Evolutionary conservation across 2,113 vertebrate species (phyloP).

Genomic region (Panurus biarmicus): DNA sequence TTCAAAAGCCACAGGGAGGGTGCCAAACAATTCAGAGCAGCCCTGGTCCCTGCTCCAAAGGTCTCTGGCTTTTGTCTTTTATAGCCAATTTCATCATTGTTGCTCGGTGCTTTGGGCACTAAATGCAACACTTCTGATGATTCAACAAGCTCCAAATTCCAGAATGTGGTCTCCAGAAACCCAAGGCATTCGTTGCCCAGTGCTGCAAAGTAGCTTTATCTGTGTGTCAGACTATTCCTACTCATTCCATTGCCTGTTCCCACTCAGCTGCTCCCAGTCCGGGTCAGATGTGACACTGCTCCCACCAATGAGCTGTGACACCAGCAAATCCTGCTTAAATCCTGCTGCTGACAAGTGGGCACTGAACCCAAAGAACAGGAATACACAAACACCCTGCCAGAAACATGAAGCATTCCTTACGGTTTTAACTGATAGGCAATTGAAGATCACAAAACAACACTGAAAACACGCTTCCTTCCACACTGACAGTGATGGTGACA

Average conservation of each 20-base stretch:
- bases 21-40: background rate
- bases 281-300: background rate
- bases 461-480: accelerated
- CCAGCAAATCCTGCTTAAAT: background rate
- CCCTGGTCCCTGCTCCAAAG: background rate
- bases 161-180: background rate
- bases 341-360: background rate
- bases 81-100: background rate
- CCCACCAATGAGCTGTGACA: background rate
- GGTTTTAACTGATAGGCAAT: background rate
- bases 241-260: accelerated
- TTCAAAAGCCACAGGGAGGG: background rate
- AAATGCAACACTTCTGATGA: accelerated
- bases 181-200: background rate
- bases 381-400: background rate
- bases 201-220: background rate
- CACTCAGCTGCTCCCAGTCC: background rate
- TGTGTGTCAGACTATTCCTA: background rate
- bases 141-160: background rate
- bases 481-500: background rate
- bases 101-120: background rate
- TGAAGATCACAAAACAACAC: background rate
- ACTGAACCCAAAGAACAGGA: background rate
- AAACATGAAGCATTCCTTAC: background rate
- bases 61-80: background rate